These are phyloP conservation scores for Pseudopodoces humilis DNA, from an alignment of 2,113 vertebrate genomes.

Conservation along the genomic window DNA sequence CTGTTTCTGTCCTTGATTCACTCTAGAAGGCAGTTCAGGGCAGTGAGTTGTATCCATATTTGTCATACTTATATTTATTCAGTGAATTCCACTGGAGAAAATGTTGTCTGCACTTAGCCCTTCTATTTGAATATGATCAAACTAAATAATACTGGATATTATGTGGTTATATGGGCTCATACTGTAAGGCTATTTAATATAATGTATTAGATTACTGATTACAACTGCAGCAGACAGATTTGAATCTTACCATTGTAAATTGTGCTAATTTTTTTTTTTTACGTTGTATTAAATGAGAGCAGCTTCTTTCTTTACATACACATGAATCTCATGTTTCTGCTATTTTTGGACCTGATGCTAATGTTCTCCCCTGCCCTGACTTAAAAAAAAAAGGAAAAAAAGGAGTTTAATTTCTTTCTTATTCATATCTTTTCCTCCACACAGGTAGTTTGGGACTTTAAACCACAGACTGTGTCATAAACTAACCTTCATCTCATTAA, in stretches of 20 bases:
- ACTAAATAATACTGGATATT: conserved; percentile 4
- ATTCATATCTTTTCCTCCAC: background rate
- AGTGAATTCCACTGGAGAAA: conserved; percentile 17
- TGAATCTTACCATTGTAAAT: background rate
- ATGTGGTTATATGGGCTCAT: background rate
- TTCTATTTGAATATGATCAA: background rate
- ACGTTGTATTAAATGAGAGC: background rate
- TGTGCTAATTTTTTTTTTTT: background rate
- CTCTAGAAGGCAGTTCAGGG: background rate
- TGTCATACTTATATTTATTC: conserved; percentile 21
- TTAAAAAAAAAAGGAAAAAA: too few relatives aligned
- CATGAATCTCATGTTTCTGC: background rate
- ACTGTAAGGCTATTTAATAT: background rate
- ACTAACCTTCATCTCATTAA: conserved; percentile 26
- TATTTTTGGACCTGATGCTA: background rate
- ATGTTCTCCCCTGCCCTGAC: background rate
- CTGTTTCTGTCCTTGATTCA: background rate
- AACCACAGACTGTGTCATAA: background rate
- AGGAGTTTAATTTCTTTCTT: background rate
- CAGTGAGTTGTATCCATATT: background rate
- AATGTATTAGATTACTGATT: conserved; percentile 17
- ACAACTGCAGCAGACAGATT: background rate
- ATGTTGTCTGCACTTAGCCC: background rate
- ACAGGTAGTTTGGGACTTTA: background rate
- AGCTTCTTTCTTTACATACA: background rate